Conservation (phyloP, 2,797 vertebrate species). For the Labeo calbasu region DNA sequence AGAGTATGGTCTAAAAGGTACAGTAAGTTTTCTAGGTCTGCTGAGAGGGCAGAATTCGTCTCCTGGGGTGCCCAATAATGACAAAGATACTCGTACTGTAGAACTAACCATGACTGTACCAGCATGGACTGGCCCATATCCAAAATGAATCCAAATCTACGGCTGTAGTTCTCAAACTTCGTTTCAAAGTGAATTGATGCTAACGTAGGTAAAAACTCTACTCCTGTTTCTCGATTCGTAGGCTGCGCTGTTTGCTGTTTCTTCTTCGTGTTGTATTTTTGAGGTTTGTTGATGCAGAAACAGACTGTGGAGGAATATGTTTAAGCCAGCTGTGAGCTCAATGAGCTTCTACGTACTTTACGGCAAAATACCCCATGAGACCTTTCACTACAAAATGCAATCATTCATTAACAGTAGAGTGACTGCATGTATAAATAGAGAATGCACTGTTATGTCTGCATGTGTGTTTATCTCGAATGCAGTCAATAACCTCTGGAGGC, state of each 20-base stretch:
- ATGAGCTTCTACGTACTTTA: constrained; percentile 36
- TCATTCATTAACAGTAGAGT: constrained; percentile 43
- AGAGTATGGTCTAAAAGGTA: constrained; percentile 37
- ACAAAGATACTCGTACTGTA: constrained; percentile 19
- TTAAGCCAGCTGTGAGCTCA: constrained; percentile 47
- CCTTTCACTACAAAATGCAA: constrained; percentile 30
- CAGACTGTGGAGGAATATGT: constrained; percentile 14
- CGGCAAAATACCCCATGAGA: constrained; percentile 36
- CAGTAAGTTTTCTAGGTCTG: constrained; percentile 41
- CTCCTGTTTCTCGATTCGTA: background rate
- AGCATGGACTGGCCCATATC: background rate
- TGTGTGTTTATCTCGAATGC: constrained; percentile 28
- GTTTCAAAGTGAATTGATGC: background rate
- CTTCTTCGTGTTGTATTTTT: background rate
- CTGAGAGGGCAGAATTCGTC: constrained; percentile 44
- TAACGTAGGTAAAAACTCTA: background rate
- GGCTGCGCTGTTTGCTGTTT: background rate
- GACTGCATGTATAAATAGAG: constrained; percentile 20
- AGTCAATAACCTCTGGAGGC: constrained; percentile 66
- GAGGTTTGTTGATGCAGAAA: constrained; percentile 3
- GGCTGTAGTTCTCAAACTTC: background rate
- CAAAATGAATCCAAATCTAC: constrained; percentile 7
- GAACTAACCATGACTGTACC: constrained; percentile 27
- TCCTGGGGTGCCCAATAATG: constrained; percentile 21
- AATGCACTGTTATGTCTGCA: constrained; percentile 10